Base-by-base conservation (phyloP, 2,797 vertebrate species). In the Myioborus miniatus region DNA sequence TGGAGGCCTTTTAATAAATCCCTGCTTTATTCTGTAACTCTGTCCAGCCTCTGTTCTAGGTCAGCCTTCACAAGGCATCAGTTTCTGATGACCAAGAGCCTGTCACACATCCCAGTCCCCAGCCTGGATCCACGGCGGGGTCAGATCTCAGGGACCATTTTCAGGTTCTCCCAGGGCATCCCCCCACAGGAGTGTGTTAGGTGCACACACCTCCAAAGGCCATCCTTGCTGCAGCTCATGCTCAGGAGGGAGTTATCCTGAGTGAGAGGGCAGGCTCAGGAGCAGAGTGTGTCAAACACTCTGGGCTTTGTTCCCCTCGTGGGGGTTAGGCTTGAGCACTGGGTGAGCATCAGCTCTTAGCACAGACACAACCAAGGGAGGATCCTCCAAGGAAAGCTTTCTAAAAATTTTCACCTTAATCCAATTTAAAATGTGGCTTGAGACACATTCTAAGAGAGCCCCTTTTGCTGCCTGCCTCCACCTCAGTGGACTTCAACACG, bases 51-150 rank as follows among this genome's bases (percentile, higher is more conserved):
- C 36, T 60, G 12, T 29, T 60, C 58, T 39, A 29, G 36, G 36
- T 10, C 58, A 60, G 27, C 26, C 58, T 39, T 60, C 58, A 3
- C 59, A 62, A 30, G 37, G 37, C 59, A 30, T 21, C 59, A 41
- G 59, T 30, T 41, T 30, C 19, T 30, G 59, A 21, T 20, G 60
- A 56, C 62, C 32, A 12, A 32, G 50, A 47, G 16, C 7, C 62
- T 36, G 62, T 32, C 46, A 12, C 6, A 21, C 46, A 32, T 21
- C 32, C 30, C 44, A 30, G 9, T 5, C n/a, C n/a, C 55, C 30
- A 52, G 60, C 27, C 29, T 1, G 1, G 2, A 67, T 2, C 64
- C 30, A 5, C 2, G 1, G 24, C 1, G 0, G 2, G 7, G 75
- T 22, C 29, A 37, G 63, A 49, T 26, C 49, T 23, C 34, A 30